These are phyloP conservation scores for Delichon dasypus DNA, from an alignment of 2,797 vertebrate species.

Conservation along the genomic window DNA sequence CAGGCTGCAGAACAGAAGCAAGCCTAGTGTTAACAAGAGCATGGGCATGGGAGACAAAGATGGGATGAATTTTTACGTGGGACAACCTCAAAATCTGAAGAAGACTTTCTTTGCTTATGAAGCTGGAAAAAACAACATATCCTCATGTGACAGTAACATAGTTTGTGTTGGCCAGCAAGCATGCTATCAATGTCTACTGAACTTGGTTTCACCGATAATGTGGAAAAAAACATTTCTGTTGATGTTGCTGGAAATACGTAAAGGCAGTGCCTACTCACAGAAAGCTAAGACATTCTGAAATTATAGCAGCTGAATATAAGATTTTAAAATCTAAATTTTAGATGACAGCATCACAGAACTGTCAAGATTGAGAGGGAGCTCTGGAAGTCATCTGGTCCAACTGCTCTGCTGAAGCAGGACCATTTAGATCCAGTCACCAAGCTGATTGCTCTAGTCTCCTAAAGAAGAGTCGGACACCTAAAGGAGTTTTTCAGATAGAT, in stretches of 20 bases:
- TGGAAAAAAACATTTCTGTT: not conserved
- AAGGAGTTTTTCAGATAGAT: not conserved
- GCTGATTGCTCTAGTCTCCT: not conserved
- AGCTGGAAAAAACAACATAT: not conserved
- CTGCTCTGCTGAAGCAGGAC: not conserved
- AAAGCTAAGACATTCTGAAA: not conserved
- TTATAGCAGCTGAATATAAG: not conserved
- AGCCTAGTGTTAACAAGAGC: not conserved
- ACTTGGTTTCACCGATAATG: not conserved
- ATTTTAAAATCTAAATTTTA: not conserved
- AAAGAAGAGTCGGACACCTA: not conserved
- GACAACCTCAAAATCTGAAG: not conserved
- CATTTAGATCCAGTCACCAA: not conserved
- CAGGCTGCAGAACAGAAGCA: not conserved
- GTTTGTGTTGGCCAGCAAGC: not conserved
- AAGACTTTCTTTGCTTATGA: not conserved
- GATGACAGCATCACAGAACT: not conserved
- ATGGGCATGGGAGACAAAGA: not conserved
- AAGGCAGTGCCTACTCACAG: not conserved
- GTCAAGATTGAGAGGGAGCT: not conserved
- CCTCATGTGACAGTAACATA: not conserved
- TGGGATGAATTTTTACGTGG: not conserved
- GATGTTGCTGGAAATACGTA: not conserved
- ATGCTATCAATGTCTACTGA: not conserved
- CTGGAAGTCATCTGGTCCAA: not conserved